phyloP scores from a whole-genome alignment of 2,797 vertebrate genomes.

The Falco biarmicus region DNA sequence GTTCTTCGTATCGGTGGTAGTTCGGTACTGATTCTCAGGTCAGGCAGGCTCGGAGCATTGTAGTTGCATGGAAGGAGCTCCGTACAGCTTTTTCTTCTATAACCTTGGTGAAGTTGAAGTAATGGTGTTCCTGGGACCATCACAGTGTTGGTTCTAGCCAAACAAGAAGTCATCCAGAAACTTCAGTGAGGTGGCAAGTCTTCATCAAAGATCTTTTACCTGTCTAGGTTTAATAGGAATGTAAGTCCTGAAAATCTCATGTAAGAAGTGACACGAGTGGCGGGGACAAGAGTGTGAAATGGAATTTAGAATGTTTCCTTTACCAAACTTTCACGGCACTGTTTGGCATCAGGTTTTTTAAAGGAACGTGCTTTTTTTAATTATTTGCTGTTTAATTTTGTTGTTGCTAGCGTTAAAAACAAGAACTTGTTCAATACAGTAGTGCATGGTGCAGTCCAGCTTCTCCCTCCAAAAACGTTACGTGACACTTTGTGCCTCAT shows the following conservation, averaged over 20 bases:
- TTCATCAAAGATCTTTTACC: not conserved
- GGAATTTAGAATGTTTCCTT: not conserved
- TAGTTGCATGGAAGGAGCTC: not conserved
- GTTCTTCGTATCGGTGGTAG: not conserved
- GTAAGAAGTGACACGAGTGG: rapidly evolving
- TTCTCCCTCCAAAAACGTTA: not conserved
- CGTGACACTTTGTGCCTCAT: rapidly evolving
- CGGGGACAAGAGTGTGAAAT: rapidly evolving
- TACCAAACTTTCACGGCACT: not conserved
- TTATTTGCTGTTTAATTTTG: not conserved
- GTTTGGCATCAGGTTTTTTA: not conserved
- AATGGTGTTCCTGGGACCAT: not conserved
- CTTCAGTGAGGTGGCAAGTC: not conserved
- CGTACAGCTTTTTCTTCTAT: not conserved
- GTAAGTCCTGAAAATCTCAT: not conserved
- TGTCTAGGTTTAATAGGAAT: not conserved
- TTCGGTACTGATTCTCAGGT: not conserved
- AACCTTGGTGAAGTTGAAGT: not conserved
- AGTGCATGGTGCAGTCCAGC: too few species aligned
- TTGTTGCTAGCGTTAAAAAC: not conserved
- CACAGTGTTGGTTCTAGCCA: not conserved
- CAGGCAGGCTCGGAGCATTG: not conserved
- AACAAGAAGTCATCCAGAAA: not conserved
- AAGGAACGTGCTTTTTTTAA: not conserved
- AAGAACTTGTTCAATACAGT: not conserved